These are phyloP conservation scores for Nannospalax galili DNA, from an alignment of 2,113 vertebrate species.

Conservation along the genomic window DNA sequence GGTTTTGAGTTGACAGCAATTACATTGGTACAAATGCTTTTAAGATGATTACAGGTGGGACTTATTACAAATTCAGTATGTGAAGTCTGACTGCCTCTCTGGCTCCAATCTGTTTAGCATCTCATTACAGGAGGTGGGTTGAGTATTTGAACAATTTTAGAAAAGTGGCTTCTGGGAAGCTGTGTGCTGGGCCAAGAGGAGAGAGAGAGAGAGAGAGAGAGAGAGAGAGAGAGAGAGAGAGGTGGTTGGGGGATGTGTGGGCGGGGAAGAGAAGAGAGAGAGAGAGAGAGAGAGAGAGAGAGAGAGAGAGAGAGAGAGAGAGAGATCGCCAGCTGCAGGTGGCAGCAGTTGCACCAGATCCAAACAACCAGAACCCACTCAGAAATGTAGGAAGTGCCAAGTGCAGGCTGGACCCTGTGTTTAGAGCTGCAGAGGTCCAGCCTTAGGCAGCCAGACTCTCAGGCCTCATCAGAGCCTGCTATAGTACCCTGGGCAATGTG, in stretches of 20 bases:
- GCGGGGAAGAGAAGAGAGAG: background rate
- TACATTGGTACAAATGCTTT: constrained; percentile 70
- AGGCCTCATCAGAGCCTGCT: constrained; percentile 3
- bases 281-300: background rate
- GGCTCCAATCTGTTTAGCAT: constrained; percentile 68
- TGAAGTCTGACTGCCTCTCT: constrained; percentile 53
- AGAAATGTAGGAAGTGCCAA: background rate
- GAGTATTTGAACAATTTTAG: constrained; percentile 54
- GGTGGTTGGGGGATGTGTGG: too few relatives aligned
- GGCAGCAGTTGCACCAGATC: background rate
- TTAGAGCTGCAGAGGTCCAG: background rate
- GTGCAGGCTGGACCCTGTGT: background rate
- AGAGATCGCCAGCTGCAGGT: background rate
- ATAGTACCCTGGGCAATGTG: background rate
- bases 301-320: background rate
- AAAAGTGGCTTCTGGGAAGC: constrained; percentile 48
- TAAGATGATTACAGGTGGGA: constrained; percentile 74
- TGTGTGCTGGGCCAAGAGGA: background rate
- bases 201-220: background rate
- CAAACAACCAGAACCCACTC: background rate
- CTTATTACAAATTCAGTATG: constrained; percentile 71
- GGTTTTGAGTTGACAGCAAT: constrained; percentile 73
- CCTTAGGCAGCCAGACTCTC: background rate
- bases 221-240: background rate
- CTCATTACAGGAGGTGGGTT: constrained; percentile 62